These are phyloP conservation scores for Thymelicus acteon DNA, from an alignment of 2,888 invertebrate species.

Conservation along the genomic window DNA sequence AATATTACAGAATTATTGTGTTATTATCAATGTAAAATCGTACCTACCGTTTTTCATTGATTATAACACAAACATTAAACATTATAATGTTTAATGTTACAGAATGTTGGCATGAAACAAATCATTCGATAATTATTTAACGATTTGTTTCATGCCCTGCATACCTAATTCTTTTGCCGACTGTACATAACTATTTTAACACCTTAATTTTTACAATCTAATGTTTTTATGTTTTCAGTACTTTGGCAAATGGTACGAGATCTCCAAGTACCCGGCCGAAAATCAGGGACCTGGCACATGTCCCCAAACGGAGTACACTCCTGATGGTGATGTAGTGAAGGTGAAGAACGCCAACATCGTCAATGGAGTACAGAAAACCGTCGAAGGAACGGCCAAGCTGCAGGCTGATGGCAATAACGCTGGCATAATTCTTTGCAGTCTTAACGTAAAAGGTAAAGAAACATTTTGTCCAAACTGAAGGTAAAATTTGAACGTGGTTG, in stretches of 20 bases:
- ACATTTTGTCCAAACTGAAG: not conserved
- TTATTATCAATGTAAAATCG: too few relatives aligned
- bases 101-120: too few relatives aligned
- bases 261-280: slow-evolving; percentile 43
- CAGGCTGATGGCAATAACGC: slow-evolving; percentile 63
- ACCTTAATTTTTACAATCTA: too few relatives aligned
- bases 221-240: slow-evolving; percentile 61
- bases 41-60: too few relatives aligned
- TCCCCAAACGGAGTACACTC: slow-evolving; percentile 82
- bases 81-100: too few relatives aligned
- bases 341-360: slow-evolving; percentile 69
- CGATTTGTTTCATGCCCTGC: too few relatives aligned
- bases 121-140: too few relatives aligned
- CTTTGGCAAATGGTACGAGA: slow-evolving; percentile 56
- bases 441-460: slow-evolving; percentile 37
- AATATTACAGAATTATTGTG: too few relatives aligned
- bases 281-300: slow-evolving; percentile 43
- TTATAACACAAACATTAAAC: too few relatives aligned
- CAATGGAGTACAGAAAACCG: slow-evolving; percentile 59
- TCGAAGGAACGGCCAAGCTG: slow-evolving; percentile 68
- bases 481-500: too few relatives aligned
- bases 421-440: slow-evolving; percentile 31
- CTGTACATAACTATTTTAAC: too few relatives aligned
- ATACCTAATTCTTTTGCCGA: too few relatives aligned
- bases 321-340: slow-evolving; percentile 67